phyloP scores from a whole-genome alignment of 2,888 invertebrate species.

The Euspilapteryx auroguttella region DNA sequence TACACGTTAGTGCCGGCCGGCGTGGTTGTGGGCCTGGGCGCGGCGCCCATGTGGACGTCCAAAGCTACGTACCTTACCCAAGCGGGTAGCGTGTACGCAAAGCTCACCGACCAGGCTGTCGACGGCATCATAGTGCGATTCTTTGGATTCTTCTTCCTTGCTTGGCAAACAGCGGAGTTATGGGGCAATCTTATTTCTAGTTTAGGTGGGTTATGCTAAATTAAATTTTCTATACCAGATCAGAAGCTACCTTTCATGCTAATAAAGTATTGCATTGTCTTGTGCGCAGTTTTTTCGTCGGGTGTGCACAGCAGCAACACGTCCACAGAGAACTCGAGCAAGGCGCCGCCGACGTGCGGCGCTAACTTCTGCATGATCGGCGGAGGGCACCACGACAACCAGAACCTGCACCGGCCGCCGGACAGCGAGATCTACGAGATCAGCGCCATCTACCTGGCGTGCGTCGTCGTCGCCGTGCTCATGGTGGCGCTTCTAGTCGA shows the following conservation, averaged over 20 bases:
- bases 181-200: constrained; percentile 98
- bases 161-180: constrained; percentile 95
- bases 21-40: constrained; percentile 90
- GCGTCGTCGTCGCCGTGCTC: constrained; percentile 81
- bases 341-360: constrained; percentile 67
- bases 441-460: constrained; percentile 85
- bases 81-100: constrained; percentile 81
- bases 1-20: constrained; percentile 93
- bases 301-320: constrained; percentile 67
- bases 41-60: constrained; percentile 98
- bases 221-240: too few relatives aligned
- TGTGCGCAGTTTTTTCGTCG: constrained; percentile 75
- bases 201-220: constrained; percentile 78
- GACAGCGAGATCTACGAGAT: constrained; percentile 87
- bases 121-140: constrained; percentile 94
- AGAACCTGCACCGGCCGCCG: constrained; percentile 78
- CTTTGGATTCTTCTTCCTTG: constrained; percentile 98
- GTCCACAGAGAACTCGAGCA: constrained; percentile 38
- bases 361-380: constrained; percentile 81
- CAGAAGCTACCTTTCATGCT: too few relatives aligned
- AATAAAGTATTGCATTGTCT: too few relatives aligned
- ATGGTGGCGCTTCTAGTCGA: constrained; percentile 89
- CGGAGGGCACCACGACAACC: constrained; percentile 65
- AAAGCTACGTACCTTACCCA: constrained; percentile 96
- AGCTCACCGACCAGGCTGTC: constrained; percentile 81